phyloP scores from a whole-genome alignment of 2,113 vertebrate species.

The Passer montanus region DNA sequence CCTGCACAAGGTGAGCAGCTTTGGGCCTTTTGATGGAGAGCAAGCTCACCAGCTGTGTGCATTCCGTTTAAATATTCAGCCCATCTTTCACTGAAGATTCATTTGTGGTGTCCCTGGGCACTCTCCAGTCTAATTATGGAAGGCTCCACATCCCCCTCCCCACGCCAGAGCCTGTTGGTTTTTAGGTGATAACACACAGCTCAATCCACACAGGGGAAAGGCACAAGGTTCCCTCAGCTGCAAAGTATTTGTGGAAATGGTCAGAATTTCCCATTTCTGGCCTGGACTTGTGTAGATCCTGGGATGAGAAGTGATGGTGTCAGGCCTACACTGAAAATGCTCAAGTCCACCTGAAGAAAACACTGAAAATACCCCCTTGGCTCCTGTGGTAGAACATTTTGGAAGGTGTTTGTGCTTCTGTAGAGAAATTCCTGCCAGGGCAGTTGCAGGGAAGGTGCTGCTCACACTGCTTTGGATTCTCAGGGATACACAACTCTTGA shows the following conservation, averaged over 20 bases:
- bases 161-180: not conserved
- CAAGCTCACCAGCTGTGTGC: not conserved
- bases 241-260: not conserved
- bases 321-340: not conserved
- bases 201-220: not conserved
- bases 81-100: slow-evolving; percentile 28
- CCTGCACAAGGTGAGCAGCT: not conserved
- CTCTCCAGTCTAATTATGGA: not conserved
- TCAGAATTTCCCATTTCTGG: not conserved
- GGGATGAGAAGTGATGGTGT: not conserved
- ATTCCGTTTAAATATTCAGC: slow-evolving; percentile 23
- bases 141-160: not conserved
- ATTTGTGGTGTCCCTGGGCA: slow-evolving; percentile 13
- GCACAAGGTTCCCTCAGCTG: not conserved
- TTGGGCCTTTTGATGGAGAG: not conserved
- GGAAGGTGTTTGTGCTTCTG: not conserved
- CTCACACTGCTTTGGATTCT: not conserved
- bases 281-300: not conserved
- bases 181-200: not conserved
- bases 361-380: not conserved
- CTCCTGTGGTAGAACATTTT: not conserved
- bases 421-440: not conserved
- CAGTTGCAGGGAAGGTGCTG: not conserved
- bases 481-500: not conserved
- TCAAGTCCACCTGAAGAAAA: not conserved